A percentile compares a stretch with the other conserved stretches of the same genome.
These are phyloP conservation scores for Macrotrachela quadricornifera DNA, from an alignment of 1,140 invertebrate genomes.

Conservation along the genomic window DNA sequence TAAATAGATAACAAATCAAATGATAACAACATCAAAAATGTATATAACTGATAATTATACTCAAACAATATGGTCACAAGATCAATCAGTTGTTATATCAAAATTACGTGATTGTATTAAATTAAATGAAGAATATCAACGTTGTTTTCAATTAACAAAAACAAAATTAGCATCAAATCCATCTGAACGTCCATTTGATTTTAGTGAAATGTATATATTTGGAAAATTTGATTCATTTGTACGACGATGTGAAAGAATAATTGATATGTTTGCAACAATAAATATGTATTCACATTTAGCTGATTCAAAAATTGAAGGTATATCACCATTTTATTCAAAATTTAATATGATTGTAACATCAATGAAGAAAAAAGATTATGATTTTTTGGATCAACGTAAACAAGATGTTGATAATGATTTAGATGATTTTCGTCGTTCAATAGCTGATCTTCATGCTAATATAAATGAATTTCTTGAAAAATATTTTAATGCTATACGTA, in stretches of 20 bases:
- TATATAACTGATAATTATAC: conserved; percentile 64
- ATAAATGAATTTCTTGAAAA: conserved; percentile 40
- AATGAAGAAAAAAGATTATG: conserved; percentile 61
- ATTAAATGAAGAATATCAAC: conserved; percentile 50
- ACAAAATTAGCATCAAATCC: conserved; percentile 32
- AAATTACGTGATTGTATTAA: conserved; percentile 65
- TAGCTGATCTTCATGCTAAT: conserved; percentile 42
- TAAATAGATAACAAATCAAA: conserved; percentile 72
- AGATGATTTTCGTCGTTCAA: conserved; percentile 52
- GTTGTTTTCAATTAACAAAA: conserved; percentile 32
- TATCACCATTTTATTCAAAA: conserved; percentile 42
- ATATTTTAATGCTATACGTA: conserved; percentile 68
- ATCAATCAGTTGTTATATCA: conserved; percentile 43
- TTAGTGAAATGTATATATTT: conserved; percentile 87
- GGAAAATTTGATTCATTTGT: conserved; percentile 84
- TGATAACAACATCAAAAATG: conserved; percentile 76
- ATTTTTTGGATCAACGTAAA: conserved; percentile 71
- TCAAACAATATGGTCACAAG: conserved; percentile 69
- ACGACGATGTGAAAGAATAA: conserved; percentile 60
- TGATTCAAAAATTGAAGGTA: conserved; percentile 62
- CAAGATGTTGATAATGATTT: conserved; percentile 64
- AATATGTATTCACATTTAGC: conserved; percentile 63
- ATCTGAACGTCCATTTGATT: conserved; percentile 51
- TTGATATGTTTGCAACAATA: conserved; percentile 66
- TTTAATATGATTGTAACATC: conserved; percentile 42